phyloP scores from a whole-genome alignment of 2,113 vertebrate species.

The Clarias gariepinus region DNA sequence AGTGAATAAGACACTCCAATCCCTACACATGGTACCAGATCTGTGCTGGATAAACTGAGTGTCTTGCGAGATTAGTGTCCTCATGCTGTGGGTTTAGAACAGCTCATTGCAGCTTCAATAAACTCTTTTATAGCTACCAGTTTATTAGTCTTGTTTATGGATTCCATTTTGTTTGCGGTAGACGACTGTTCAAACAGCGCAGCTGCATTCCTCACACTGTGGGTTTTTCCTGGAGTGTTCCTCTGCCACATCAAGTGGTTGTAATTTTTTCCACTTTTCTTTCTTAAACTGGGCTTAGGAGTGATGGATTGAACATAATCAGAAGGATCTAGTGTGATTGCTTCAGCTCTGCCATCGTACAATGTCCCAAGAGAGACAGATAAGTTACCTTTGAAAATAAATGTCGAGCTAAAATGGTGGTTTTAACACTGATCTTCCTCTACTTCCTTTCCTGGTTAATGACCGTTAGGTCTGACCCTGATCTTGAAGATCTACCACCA shows the following conservation, averaged over 20 bases:
- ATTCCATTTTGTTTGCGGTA: background rate
- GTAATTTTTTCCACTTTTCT: constrained; percentile 1
- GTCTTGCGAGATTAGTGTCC: constrained; percentile 29
- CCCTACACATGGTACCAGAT: background rate
- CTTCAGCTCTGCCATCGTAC: background rate
- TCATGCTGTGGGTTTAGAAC: background rate
- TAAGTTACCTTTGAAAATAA: background rate
- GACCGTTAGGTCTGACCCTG: background rate
- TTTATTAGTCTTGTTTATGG: constrained; percentile 16
- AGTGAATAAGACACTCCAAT: background rate
- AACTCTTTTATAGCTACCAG: background rate
- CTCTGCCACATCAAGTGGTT: background rate
- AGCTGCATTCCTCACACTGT: background rate
- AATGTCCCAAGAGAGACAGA: background rate
- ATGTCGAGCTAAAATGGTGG: too few relatives aligned
- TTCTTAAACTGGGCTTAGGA: background rate
- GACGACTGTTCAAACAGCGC: background rate
- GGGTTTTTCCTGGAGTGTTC: background rate
- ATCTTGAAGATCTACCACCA: background rate
- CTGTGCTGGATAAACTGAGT: constrained; percentile 1
- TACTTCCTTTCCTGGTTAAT: background rate
- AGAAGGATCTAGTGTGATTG: constrained; percentile 8
- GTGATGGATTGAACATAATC: constrained; percentile 36
- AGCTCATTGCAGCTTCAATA: constrained; percentile 22
- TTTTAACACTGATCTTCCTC: background rate